Base-by-base conservation (phyloP, 2,113 vertebrate genomes). In the Abramis brama region DNA sequence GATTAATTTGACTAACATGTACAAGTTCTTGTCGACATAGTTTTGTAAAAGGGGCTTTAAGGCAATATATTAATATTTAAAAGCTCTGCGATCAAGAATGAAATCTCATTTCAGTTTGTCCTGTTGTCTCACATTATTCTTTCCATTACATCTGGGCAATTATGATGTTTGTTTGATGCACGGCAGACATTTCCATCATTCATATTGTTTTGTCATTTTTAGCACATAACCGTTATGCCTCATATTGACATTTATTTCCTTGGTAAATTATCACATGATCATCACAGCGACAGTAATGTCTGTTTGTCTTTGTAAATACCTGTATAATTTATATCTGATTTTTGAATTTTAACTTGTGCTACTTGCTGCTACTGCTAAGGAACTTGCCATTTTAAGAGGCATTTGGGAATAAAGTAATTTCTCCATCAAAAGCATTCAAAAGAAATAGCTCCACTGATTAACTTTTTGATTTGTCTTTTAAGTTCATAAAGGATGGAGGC, bases 401-500 rank as follows among this genome's bases (percentile, higher is more conserved):
- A 74, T 8, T 43, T 27, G 0, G 15, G 36, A 64, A 43, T 55
- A 9, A 15, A 59, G 23, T 79, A 3, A 79, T 79, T 23, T 21
- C 17, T 27, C 13, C 23, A 12, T 71, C 19, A 60, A 9, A 73
- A 62, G 77, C 70, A 15, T n/a, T 36, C n/a, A 52, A 2, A 23
- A 39, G 17, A 27, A 70, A 36, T n/a, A 6, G 33, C 80, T 80
- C 55, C 10, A 52, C 39, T 82, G 27, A 55, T 76, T 59, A 36
- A 70, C 64, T 45, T 80, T 57, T 70, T 57, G 6, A 50, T 86
- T 62, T 47, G 25, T 74, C 23, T 45, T 43, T n/a, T 75, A 39
- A 64, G 21, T 84, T 89, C 27, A 15, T 83, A 66, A 19, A 71
- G 57, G 62, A 87, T 89, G 88, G 83, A 87, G 82, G 59, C 47